Percentiles rank a stretch among this genome's conserved stretches.
These are phyloP conservation scores for Phymatocera aterrima DNA, from an alignment of 2,888 invertebrate species.

Conservation along the genomic window DNA sequence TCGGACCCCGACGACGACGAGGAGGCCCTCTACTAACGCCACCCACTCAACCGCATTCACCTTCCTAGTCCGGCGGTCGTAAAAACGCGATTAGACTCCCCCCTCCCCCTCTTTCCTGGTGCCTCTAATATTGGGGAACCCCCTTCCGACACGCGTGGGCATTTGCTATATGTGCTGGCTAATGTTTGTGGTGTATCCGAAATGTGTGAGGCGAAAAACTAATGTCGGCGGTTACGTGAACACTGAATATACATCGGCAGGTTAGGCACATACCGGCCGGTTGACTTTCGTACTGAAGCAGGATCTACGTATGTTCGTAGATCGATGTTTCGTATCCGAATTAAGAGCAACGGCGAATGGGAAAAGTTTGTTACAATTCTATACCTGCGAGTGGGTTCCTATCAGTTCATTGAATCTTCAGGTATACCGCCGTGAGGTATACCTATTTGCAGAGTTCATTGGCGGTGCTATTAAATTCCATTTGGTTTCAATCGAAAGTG, in stretches of 20 bases:
- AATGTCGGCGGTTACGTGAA: slow-evolving; percentile 18
- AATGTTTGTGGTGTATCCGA: slow-evolving; percentile 15
- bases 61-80: slow-evolving; percentile 37
- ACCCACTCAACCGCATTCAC: slow-evolving; percentile 28
- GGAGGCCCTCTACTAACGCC: slow-evolving; percentile 24
- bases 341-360: background rate
- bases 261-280: background rate
- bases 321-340: background rate
- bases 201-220: background rate
- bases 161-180: slow-evolving; percentile 15
- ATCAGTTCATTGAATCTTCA: slow-evolving; percentile 23
- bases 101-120: background rate
- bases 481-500: slow-evolving; percentile 10
- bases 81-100: slow-evolving; percentile 42
- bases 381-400: background rate
- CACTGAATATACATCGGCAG: slow-evolving; percentile 18
- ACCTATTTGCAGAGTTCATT: background rate
- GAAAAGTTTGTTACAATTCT: background rate
- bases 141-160: slow-evolving; percentile 42
- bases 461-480: background rate
- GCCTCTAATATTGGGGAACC: slow-evolving; percentile 31
- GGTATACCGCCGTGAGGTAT: background rate
- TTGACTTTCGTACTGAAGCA: background rate
- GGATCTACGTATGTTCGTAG: background rate
- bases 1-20: slow-evolving; percentile 17